phyloP scores from a whole-genome alignment of 1,140 invertebrate genomes.

The Chironomus tepperi region DNA sequence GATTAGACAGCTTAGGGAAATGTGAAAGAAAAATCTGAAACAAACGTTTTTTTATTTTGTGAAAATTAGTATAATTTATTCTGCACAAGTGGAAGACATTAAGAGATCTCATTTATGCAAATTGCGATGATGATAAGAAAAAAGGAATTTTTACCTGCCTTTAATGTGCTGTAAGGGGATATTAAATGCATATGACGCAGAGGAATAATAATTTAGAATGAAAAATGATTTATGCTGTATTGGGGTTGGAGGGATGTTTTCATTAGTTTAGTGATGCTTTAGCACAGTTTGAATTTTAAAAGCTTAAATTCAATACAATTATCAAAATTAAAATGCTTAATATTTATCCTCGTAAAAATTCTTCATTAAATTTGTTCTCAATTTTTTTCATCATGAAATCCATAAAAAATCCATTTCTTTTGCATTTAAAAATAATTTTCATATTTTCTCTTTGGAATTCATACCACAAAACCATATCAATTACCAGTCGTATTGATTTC shows the following conservation, averaged over 20 bases:
- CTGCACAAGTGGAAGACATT: constrained; percentile 6
- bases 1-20: constrained; percentile 1
- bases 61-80: constrained; percentile 15
- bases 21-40: neutral
- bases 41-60: constrained; percentile 14
- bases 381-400: too few species aligned
- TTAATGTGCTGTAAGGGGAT: constrained; percentile 12
- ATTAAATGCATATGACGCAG: constrained; percentile 6
- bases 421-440: too few species aligned
- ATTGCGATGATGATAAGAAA: constrained; percentile 8
- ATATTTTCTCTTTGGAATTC: too few species aligned
- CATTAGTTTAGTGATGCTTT: neutral
- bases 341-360: too few species aligned
- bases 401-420: too few species aligned
- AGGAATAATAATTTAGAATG: neutral
- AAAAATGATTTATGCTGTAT: too few species aligned
- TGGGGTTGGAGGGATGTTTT: neutral
- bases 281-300: neutral
- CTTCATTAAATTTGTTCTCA: too few species aligned
- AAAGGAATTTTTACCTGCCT: neutral
- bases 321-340: too few species aligned
- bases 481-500: too few species aligned
- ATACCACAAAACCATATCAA: too few species aligned
- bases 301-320: neutral
- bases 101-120: constrained; percentile 8